phyloP scores from a whole-genome alignment of 1,140 invertebrate species.

The Nomia melanderi region DNA sequence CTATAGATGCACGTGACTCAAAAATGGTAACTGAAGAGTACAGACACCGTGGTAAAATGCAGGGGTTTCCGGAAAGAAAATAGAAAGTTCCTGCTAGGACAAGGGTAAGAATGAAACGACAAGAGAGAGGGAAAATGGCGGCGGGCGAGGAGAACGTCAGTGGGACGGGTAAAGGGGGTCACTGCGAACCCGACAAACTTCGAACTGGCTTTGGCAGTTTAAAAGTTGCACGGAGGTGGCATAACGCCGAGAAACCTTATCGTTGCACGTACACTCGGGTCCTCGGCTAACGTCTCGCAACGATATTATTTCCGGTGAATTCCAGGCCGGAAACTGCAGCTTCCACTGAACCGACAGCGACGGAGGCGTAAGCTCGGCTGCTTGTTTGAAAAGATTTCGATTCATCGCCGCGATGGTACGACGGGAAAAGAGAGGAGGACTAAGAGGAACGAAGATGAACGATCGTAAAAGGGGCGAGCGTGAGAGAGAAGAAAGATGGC shows the following conservation, averaged over 20 bases:
- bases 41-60: neutral
- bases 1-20: no score
- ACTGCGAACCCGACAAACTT: constrained; percentile 49
- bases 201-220: constrained; percentile 66
- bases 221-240: constrained; percentile 62
- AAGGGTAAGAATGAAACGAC: neutral
- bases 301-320: constrained; percentile 67
- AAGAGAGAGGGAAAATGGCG: neutral
- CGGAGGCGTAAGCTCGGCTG: constrained; percentile 50
- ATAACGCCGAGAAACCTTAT: constrained; percentile 56
- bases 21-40: no score
- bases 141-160: neutral
- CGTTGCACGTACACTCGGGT: constrained; percentile 53
- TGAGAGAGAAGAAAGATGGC: neutral
- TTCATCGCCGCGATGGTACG: constrained; percentile 12
- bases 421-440: neutral
- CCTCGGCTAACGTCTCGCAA: constrained; percentile 36
- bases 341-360: constrained; percentile 17
- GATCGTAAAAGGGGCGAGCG: neutral
- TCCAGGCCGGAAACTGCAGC: constrained; percentile 57
- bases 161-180: constrained; percentile 14
- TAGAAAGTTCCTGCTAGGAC: neutral
- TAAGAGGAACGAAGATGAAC: neutral
- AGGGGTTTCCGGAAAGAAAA: neutral
- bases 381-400: constrained; percentile 48